Evolutionary conservation across 2,797 vertebrate species (phyloP).

Genomic region (Manis javanica): DNA sequence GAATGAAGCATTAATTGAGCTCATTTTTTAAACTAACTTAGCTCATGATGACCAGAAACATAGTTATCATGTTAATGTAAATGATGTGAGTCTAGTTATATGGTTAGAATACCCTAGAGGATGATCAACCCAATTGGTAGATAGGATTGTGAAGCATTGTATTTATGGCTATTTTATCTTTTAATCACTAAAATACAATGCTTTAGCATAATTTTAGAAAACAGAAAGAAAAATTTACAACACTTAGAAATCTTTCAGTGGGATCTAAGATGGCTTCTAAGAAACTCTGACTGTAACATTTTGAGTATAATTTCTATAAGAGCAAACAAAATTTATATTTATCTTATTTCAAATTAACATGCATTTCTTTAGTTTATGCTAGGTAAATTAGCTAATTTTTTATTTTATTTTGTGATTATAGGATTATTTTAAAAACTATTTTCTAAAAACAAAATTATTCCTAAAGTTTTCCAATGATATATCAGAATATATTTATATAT

Average conservation of each 20-base stretch:
- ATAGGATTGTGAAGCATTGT: neutral
- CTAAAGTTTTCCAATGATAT: neutral
- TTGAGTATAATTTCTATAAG: neutral
- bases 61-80: neutral
- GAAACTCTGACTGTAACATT: neutral
- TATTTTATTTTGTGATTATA: neutral
- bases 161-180: neutral
- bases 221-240: neutral
- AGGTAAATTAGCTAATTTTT: neutral
- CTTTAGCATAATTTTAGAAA: neutral
- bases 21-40: neutral
- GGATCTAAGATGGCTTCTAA: neutral
- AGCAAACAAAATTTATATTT: neutral
- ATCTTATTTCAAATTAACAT: neutral
- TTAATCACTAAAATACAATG: neutral
- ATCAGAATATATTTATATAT: neutral
- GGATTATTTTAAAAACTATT: neutral
- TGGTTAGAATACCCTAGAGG: neutral
- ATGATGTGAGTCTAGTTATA: neutral
- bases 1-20: neutral
- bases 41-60: neutral
- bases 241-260: neutral
- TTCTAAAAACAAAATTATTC: neutral
- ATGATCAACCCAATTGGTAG: neutral
- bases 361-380: neutral